A percentile compares a stretch with the other conserved stretches of the same genome.
These are phyloP conservation scores for Cyclura pinguis DNA, from an alignment of 2,797 vertebrate species.

Conservation along the genomic window DNA sequence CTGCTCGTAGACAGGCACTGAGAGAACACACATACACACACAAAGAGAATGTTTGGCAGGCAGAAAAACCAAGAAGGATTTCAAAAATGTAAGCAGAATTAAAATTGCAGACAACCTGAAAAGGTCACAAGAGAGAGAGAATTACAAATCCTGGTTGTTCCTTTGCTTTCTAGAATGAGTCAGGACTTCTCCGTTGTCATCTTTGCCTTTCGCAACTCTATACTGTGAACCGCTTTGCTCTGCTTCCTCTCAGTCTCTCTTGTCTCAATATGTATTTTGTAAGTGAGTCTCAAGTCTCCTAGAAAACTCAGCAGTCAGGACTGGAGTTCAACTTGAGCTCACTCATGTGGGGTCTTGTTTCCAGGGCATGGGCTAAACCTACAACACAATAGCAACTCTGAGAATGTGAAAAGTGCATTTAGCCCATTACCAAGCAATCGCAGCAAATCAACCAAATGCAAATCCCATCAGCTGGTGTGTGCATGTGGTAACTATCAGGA, in stretches of 20 bases:
- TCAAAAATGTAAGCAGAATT: conserved; percentile 27
- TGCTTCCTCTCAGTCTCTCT: conserved; percentile 6
- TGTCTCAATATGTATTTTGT: neutral
- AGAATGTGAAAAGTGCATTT: neutral
- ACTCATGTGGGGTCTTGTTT: neutral
- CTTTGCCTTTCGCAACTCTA: neutral
- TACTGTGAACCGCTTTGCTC: neutral
- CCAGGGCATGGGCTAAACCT: neutral
- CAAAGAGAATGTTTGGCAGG: neutral
- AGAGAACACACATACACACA: neutral
- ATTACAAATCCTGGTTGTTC: conserved; percentile 20
- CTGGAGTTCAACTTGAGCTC: neutral
- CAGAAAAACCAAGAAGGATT: conserved; percentile 33
- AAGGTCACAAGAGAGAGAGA: conserved; percentile 50
- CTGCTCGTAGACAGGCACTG: neutral
- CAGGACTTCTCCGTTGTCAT: conserved; percentile 9
- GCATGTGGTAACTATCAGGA: neutral
- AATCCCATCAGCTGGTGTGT: neutral
- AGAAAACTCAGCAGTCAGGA: neutral
- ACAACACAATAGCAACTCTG: neutral
- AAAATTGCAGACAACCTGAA: conserved; percentile 5
- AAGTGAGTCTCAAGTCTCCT: neutral
- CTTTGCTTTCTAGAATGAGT: conserved; percentile 30
- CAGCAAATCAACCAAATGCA: neutral
- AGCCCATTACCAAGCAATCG: neutral